Percentiles rank a stretch among this genome's conserved stretches.
These are phyloP conservation scores for Vannuccia rotundouncinata DNA, from an alignment of 2,888 invertebrate genomes.

Conservation along the genomic window DNA sequence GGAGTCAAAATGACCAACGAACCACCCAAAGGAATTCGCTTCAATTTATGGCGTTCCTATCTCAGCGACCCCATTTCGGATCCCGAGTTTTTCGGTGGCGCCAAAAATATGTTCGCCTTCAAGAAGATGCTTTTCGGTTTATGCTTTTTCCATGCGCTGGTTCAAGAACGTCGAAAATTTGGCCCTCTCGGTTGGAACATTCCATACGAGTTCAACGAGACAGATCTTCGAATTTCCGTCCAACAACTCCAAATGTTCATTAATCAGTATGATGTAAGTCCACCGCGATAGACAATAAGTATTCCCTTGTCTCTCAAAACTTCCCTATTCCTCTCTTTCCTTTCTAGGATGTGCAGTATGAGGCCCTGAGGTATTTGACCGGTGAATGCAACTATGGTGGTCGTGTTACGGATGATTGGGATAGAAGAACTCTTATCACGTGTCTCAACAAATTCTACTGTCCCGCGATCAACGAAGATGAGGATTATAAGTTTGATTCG, in stretches of 20 bases:
- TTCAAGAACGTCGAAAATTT: slow-evolving; percentile 59
- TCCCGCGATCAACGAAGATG: slow-evolving; percentile 45
- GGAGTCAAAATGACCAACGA: slow-evolving; percentile 57
- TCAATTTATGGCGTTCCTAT: slow-evolving; percentile 57
- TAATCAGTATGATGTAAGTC: slow-evolving; percentile 57
- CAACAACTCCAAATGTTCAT: slow-evolving; percentile 58
- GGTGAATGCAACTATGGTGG: slow-evolving; percentile 60
- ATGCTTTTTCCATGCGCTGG: slow-evolving; percentile 59
- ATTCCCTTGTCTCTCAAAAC: not conserved
- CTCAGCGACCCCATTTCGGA: slow-evolving; percentile 58
- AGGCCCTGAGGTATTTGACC: slow-evolving; percentile 58
- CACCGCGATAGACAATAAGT: too few relatives aligned
- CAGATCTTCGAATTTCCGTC: slow-evolving; percentile 58
- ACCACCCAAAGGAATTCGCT: slow-evolving; percentile 55
- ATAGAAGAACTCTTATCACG: slow-evolving; percentile 58
- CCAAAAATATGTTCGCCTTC: slow-evolving; percentile 45
- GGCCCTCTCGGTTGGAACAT: slow-evolving; percentile 60
- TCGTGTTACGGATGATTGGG: slow-evolving; percentile 59
- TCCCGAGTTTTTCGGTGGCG: slow-evolving; percentile 65
- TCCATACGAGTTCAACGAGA: slow-evolving; percentile 60
- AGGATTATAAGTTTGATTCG: slow-evolving; percentile 49
- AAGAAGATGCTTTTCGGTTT: slow-evolving; percentile 58
- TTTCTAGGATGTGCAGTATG: slow-evolving; percentile 57
- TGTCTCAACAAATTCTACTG: slow-evolving; percentile 56
- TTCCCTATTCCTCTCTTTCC: slow-evolving; percentile 56